These are phyloP conservation scores for Saccostrea cuccullata DNA, from an alignment of 1,140 invertebrate genomes.

Conservation along the genomic window DNA sequence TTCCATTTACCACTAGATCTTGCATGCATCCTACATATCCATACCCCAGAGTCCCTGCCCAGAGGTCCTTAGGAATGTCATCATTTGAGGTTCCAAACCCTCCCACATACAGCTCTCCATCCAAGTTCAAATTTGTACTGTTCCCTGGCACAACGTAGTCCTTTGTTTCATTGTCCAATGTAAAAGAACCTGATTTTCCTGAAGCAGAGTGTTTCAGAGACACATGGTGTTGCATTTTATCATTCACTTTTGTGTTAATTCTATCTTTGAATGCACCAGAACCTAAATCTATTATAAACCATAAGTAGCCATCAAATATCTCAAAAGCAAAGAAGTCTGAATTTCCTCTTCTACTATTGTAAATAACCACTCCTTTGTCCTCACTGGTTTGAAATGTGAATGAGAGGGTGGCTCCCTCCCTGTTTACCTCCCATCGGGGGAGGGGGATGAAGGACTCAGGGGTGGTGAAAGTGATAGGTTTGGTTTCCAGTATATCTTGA, in stretches of 20 bases:
- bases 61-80: slow-evolving; percentile 88
- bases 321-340: slow-evolving; percentile 96
- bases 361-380: slow-evolving; percentile 94
- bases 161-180: slow-evolving; percentile 91
- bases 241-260: slow-evolving; percentile 84
- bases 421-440: slow-evolving; percentile 92
- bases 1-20: slow-evolving; percentile 95
- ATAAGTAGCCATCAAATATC: slow-evolving; percentile 94
- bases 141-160: slow-evolving; percentile 89
- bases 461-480: slow-evolving; percentile 94
- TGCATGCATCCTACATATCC: slow-evolving; percentile 97
- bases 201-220: slow-evolving; percentile 81
- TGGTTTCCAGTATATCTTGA: slow-evolving; percentile 88
- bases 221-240: slow-evolving; percentile 95
- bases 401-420: slow-evolving; percentile 90
- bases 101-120: slow-evolving; percentile 91
- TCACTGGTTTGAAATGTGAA: slow-evolving; percentile 94
- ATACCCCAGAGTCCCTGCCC: slow-evolving; percentile 92
- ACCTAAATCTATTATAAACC: slow-evolving; percentile 93
- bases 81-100: slow-evolving; percentile 79
- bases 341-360: slow-evolving; percentile 85
- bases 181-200: slow-evolving; percentile 89
- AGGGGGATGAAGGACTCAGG: slow-evolving; percentile 89
- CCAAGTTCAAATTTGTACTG: slow-evolving; percentile 88
- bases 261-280: slow-evolving; percentile 90